Evolutionary conservation across 2,797 vertebrate genomes (phyloP), one percentile per base, ranked within the genome.

Genomic region (Anguilla pacifica): DNA sequence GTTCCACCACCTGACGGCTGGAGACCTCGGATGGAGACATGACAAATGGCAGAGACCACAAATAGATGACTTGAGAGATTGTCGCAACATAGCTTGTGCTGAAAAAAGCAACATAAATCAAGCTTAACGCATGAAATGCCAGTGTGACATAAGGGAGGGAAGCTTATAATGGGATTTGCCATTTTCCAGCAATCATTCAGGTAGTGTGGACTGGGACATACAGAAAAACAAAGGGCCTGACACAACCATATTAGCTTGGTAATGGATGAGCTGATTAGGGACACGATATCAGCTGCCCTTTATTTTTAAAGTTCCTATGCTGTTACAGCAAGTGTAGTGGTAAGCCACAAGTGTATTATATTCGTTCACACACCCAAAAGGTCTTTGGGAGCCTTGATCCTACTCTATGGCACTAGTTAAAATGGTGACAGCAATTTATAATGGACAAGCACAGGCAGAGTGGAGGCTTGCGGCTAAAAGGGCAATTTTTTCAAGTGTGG

Each of bases 401-500:
- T 43, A 25, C 57, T 35, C 28, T 22, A 19, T 64, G 39, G 22
- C 39, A 46, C 46, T 25, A 6, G 39, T 46, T 61, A 67, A 85
- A 85, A 64, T 67, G 59, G 31, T 64, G 84, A 64, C 35, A 67
- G 59, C 53, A 55, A 19, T 59, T 51, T 84, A 9, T 22, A 35
- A 57, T 25, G 67, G 35, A 61, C 31, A 64, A 70, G 22, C 7
- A 25, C 22, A 7, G 0, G 1, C 3, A 25, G 43, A 7, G 89
- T 90, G 89, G 87, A 91, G 89, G 82, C 88, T 51, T 49, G 19
- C 31, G 17, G 46, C 35, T 79, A 51, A 83, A 81, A 25, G 77
- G 84, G 13, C 46, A n/a, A n/a, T 19, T 55, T 11, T 11, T 11
- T 55, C 10, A 59, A 59, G 74, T 4, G 35, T 19, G 28, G 46